Base-by-base conservation (phyloP, 2,113 vertebrate species). In the Tilapia sparmanii region DNA sequence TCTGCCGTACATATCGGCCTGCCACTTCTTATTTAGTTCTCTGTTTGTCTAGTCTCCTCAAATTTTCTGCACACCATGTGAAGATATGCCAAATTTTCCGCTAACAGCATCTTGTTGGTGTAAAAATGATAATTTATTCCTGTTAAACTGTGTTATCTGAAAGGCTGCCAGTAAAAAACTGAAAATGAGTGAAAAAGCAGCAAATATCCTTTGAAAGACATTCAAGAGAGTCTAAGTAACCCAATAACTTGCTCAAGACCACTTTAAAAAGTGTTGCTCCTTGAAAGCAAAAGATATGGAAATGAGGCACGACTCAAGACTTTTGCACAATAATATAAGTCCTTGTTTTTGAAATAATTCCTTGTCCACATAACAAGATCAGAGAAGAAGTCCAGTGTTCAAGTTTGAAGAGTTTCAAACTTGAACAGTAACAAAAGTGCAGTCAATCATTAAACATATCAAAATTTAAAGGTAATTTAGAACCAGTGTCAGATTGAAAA, bases 11-110 rank as follows among this genome's bases (percentile, higher is more conserved):
- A 66, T 0, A 63, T 35, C 35, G 18, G 10, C 59, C 31, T 63
- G 59, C 3, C 59, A 63, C 59, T 63, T n/a, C 61, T 66, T 66
- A 66, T 38, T 38, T 38, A 38, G 10, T 38, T 66, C 18, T 66
- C 18, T 7, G 4, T 66, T 66, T 38, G 4, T 66, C 0, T 66
- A 38, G 61, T 38, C 33, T 1, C 31, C 61, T 38, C 61, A 66
- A 35, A 66, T n/a, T 66, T 19, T 66, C 31, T 66, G 61, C 0
- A 11, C 31, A 66, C 18, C 35, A 38, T 66, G 0, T 8, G 18
- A 66, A n/a, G 61, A 66, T 38, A 66, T n/a, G 31, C 0, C 0
- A 66, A 38, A 12, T 66, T 8, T 38, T 66, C 1, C 4, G 0
- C 10, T n/a, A 66, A 66, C 12, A 66, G 18, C 33, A 12, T 66